Evolutionary conservation across 2,113 vertebrate genomes (phyloP), one percentile per base, ranked within the genome.

Genomic region (Charadrius vociferus): DNA sequence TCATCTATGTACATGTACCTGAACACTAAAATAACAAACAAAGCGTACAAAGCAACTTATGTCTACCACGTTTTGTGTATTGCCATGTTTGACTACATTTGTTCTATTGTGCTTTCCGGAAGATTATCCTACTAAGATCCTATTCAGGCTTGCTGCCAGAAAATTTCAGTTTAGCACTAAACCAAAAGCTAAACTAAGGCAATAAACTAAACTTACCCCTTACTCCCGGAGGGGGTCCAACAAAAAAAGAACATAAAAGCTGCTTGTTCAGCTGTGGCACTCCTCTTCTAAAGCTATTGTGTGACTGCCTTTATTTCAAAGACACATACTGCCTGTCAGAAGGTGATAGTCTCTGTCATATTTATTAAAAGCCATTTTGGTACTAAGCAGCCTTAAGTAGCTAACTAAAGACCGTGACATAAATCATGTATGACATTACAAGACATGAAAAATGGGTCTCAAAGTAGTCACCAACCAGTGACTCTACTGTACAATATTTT

Each of bases 201-300:
- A 95, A 93, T 83, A 95, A 95, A 95, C 91, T 83, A 86, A 95
- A 95, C 75, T 92, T 80, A 62, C 49, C 14, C 70, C 80, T 59
- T 39, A 45, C 5, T 68, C 74, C 49, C n/a, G 0, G 65, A 86
- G 62, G 58, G 24, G 21, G 50, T 82, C 74, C 67, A 77, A 72
- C 52, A 82, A 50, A 85, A 91, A 91, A 87, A 85, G 65, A 90
- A 79, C 58, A 91, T 90, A 93, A 88, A 90, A 94, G 78, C 66
- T 85, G 87, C 87, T 93, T 96, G 81, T 93, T 94, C 95, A 95
- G 90, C 89, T 91, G 85, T 88, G 74, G 62, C 24, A 80, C 88
- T 93, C 62, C 39, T 82, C 90, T 85, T 95, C 75, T 80, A 96
- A 94, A 93, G 80, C 55, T 72, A 68, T 89, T 93, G 81, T 91